Conservation (phyloP, 1,140 invertebrate species). For the Sweltsa coloradensis region DNA sequence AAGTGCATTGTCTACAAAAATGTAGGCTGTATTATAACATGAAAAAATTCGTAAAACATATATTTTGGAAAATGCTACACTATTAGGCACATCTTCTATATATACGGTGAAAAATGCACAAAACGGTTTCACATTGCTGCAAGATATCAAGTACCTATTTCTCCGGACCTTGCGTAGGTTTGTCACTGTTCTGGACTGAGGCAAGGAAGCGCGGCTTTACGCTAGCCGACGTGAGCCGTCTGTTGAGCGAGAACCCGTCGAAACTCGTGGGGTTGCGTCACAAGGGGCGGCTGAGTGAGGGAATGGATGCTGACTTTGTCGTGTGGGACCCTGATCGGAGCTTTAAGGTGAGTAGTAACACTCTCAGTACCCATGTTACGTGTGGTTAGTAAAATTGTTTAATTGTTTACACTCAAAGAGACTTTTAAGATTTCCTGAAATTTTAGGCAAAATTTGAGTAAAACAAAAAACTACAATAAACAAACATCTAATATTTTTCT, state of each 20-base stretch:
- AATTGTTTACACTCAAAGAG: too few relatives aligned
- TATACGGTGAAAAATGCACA: too few relatives aligned
- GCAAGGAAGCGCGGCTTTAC: slow-evolving; percentile 34
- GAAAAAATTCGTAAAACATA: background rate
- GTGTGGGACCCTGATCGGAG: slow-evolving; percentile 50
- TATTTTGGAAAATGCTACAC: too few relatives aligned
- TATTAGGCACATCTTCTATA: too few relatives aligned
- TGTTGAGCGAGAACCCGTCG: slow-evolving; percentile 45
- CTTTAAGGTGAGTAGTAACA: slow-evolving; percentile 36
- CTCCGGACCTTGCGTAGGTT: slow-evolving; percentile 34
- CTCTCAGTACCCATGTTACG: too few relatives aligned
- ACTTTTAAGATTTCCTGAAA: too few relatives aligned
- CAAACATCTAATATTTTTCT: too few relatives aligned
- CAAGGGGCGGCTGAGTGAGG: slow-evolving; percentile 44
- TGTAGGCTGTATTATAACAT: background rate
- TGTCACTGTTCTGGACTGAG: slow-evolving; percentile 53
- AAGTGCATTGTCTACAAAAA: slow-evolving; percentile 31
- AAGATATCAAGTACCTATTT: too few relatives aligned
- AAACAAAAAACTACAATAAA: too few relatives aligned
- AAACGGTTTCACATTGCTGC: too few relatives aligned
- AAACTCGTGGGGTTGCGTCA: slow-evolving; percentile 42
- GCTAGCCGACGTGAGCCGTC: slow-evolving; percentile 40
- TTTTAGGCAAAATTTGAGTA: too few relatives aligned
- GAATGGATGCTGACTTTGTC: slow-evolving; percentile 59
- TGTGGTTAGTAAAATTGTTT: too few relatives aligned